A percentile compares a stretch with the other conserved stretches of the same genome.
These are phyloP conservation scores for Pangasius krempfi DNA, from an alignment of 2,797 vertebrate species.

Conservation along the genomic window DNA sequence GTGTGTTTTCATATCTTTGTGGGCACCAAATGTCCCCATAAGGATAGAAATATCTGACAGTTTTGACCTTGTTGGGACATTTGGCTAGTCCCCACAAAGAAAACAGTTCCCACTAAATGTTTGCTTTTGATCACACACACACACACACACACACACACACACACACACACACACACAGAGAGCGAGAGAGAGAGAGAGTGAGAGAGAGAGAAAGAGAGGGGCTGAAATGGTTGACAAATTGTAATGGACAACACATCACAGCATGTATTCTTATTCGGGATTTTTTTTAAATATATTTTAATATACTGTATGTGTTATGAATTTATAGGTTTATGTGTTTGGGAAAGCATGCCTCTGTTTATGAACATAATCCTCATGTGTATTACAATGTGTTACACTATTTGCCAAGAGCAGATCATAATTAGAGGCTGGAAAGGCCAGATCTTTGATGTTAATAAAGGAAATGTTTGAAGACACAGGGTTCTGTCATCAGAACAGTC, in stretches of 20 bases:
- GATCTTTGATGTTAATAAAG: slow-evolving; percentile 70
- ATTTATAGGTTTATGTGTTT: not conserved
- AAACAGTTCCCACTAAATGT: not conserved
- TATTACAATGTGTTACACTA: not conserved
- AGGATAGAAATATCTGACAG: not conserved
- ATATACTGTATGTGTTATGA: not conserved
- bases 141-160: not conserved
- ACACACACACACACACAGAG: not conserved
- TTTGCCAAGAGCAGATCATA: slow-evolving; percentile 53
- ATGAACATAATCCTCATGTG: not conserved
- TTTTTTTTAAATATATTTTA: not conserved
- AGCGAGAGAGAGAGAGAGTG: not conserved
- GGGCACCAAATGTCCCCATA: not conserved
- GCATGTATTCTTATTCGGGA: not conserved
- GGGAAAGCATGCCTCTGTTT: not conserved
- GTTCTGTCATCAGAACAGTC: slow-evolving; percentile 63
- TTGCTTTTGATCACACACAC: not conserved
- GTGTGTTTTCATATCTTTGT: not conserved
- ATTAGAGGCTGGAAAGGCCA: slow-evolving; percentile 44
- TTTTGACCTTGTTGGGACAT: not conserved
- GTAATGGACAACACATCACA: not conserved
- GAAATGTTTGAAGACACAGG: slow-evolving; percentile 67
- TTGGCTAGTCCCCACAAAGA: not conserved
- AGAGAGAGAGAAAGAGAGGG: not conserved
- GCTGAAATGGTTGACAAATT: not conserved